Evolutionary conservation across 2,888 invertebrate species (phyloP), one percentile per base, ranked within the genome.

Genomic region (Clunio marinus): DNA sequence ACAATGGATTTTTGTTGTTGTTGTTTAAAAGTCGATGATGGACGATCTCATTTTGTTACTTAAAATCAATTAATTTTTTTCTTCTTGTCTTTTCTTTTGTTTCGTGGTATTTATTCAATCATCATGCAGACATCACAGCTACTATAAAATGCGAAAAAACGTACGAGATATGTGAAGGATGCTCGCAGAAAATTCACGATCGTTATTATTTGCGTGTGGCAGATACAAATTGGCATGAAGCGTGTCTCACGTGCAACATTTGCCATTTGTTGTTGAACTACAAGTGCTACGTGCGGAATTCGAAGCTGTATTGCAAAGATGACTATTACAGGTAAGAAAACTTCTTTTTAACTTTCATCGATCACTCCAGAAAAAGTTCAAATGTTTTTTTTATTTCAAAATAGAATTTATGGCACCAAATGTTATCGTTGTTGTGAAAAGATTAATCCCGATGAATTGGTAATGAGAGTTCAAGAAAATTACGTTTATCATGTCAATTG

Each of bases 171-270:
- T 98, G 97, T 81, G 93, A 94, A 74, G 94, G 94, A 67, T 98
- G 98, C 81, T 92, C 93, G 15, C 91, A 91, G 77, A 91, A 93
- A 80, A 98, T 98, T 75, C 88, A 92, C 76, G 97, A 97, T 82
- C 86, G 95, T 70, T 98, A 93, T 82, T 85, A 97, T 75, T 91
- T 96, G 88, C 85, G 95, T 75, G 95, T 97, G 58, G 90, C 92
- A 62, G 96, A 96, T 75, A 84, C 93, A 69, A 93, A 92, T 75
- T 98, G 96, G 91, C 98, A 98, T 82, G 96, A 96, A 76, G 89
- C 90, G 76, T 99, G 99, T 81, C 86, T 99, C 71, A 88, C 91
- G 74, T 99, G 99, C 82, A 89, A 91, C 76, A 94, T 94, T 71
- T 99, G 99, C 78, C 91, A 93, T 71, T 84, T 88, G 69, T 89